Evolutionary conservation across 2,888 invertebrate species (phyloP), one percentile per base, ranked within the genome.

Genomic region (Pyrocoelia pectoralis): DNA sequence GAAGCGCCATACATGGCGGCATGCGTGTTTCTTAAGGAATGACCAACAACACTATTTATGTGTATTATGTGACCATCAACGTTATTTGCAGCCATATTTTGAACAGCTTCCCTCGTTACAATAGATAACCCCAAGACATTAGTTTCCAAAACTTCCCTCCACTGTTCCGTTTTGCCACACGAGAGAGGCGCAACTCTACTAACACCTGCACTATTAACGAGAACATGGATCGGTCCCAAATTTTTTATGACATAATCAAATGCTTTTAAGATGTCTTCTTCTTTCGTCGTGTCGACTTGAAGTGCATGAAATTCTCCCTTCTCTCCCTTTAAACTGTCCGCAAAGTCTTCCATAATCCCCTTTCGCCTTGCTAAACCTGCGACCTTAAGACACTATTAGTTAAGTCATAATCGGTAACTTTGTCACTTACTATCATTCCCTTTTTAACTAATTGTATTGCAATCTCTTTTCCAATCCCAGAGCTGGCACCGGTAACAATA

Each of bases 81-180:
- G 1, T 64, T 54, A 38, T 68, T 68, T n/a, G 53, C 56, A 24
- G 61, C 58, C 73, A 73, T 72, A 13, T 60, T 68, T 53, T 67
- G 65, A 1, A 73, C 40, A 2, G 68, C 70, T 55, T 72, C 70
- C 12, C 70, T 55, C 1, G 69, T 65, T 6, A 68, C 68, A 6
- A 73, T 65, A 2, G 50, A 57, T 13, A 49, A 24, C 10, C 65
- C 73, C 8, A 73, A 43, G 0, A 73, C 51, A 51, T 74, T 74
- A 1, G 72, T 72, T 53, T 74, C 71, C 10, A 74, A 24, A 13
- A 74, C 65, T 33, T 66, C 56, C 28, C 60, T 68, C 73, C 74
- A 74, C 1, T 57, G 56, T 2, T 60, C 52, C 2, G 70, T 68
- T 43, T 71, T 61, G 1, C 73, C 74, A n/a, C 65, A 59, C 5